Evolutionary conservation across 2,113 vertebrate genomes (phyloP).

Genomic region (Nothocercus julius): DNA sequence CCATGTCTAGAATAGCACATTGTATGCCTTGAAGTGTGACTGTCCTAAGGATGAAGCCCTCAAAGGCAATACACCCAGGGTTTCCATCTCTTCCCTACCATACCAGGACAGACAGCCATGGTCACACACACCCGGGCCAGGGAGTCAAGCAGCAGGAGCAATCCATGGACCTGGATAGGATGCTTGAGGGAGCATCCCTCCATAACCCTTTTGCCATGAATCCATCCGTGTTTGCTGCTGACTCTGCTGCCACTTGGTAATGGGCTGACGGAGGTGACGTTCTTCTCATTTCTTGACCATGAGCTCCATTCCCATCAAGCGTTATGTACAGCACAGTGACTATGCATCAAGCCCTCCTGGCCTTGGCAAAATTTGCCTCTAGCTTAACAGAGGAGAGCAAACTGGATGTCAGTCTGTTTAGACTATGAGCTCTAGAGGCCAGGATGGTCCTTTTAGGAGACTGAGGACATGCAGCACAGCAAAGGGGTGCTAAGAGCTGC

Average conservation of each 20-base stretch:
- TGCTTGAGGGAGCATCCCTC: background rate
- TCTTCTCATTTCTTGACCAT: background rate
- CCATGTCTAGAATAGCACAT: background rate
- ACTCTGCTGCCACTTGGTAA: background rate
- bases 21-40: background rate
- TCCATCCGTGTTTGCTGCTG: background rate
- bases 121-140: background rate
- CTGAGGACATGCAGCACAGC: background rate
- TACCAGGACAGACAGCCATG: background rate
- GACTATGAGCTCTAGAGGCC: background rate
- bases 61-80: fast-evolving
- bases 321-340: background rate
- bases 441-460: background rate
- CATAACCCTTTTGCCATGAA: background rate
- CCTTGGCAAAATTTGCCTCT: background rate
- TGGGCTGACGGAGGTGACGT: background rate
- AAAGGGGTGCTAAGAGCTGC: background rate
- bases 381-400: background rate
- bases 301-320: background rate
- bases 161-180: background rate
- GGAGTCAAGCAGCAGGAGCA: background rate
- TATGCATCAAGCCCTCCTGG: too few relatives aligned
- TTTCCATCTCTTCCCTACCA: background rate
- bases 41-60: background rate
- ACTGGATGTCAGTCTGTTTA: background rate